A percentile compares a stretch with the other conserved stretches of the same genome.
phyloP scores from a whole-genome alignment of 2,888 invertebrate species.

The Terebella lapidaria region DNA sequence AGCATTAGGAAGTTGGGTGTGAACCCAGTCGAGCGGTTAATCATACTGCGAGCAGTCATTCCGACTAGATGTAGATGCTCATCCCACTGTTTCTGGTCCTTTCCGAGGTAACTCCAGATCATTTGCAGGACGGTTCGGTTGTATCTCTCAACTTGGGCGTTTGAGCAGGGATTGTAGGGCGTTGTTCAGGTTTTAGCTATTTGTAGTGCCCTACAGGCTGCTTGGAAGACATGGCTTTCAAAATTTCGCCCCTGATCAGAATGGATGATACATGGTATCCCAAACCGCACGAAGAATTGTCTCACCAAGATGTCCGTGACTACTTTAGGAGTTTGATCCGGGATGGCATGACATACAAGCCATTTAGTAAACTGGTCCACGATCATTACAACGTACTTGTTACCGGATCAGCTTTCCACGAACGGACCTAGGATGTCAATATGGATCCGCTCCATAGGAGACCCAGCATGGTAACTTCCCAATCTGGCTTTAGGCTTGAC shows the following conservation, averaged over 20 bases:
- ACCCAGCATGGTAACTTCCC: too few species aligned
- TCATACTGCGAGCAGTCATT: neutral
- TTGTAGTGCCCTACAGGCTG: constrained; percentile 7
- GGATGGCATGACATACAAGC: constrained; percentile 3
- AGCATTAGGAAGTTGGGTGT: constrained; percentile 2
- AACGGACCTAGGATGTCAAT: too few species aligned
- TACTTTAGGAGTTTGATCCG: neutral
- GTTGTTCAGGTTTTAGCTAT: constrained; percentile 17
- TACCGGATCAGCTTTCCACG: constrained; percentile 1
- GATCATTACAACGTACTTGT: neutral
- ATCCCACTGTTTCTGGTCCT: neutral
- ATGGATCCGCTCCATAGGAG: too few species aligned
- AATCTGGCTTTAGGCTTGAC: too few species aligned
- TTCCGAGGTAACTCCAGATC: neutral
- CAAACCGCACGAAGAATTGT: neutral
- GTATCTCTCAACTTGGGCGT: constrained; percentile 18
- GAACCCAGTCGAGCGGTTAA: neutral
- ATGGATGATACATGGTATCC: neutral
- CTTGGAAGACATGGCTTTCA: constrained; percentile 5
- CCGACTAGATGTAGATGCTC: neutral
- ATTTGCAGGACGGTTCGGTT: neutral
- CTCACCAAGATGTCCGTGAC: neutral
- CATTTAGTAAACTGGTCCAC: constrained; percentile 10
- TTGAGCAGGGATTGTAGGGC: constrained; percentile 13
- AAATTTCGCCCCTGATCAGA: constrained; percentile 14